Evolutionary conservation across 2,113 vertebrate species (phyloP), one percentile per base, ranked within the genome.

Genomic region (Cranoglanis bouderius): DNA sequence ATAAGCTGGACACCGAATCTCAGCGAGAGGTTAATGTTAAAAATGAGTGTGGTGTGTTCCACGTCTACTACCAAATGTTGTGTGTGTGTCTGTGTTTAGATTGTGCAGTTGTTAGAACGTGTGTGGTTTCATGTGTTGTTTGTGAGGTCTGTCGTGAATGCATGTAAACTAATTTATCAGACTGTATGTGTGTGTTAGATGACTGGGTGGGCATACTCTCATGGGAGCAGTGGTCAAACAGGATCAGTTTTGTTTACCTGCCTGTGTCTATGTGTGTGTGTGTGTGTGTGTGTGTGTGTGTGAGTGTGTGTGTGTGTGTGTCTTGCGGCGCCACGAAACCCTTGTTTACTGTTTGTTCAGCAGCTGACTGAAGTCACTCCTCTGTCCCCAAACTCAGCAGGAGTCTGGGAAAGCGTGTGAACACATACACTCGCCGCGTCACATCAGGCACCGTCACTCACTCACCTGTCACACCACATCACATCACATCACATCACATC

Each of bases 271-370:
- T 78, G 38, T 78, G 67, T 75, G 53, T 57, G 63, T 82, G 65
- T 78, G 61, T 87, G 81, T 67, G 43, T 90, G 61, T 87, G 81
- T 61, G 84, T 90, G 70, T 83, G 57, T 86, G 35, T 77, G 51
- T n/a, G n/a, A n/a, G n/a, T 43, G 46, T 88, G 65, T 84, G 89
- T 83, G 51, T 78, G 51, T 87, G 82, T 70, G 46, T 91, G 53
- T 87, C 19, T 87, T 85, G 74, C 18, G 35, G 85, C 85, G 70
- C 65, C n/a, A 82, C 82, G 82, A 86, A 88, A 84, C 85, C 57
- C 13, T 10, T 84, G 81, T 75, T 84, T 59, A n/a, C 57, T 87
- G 90, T 90, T 85, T 89, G 85, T 89, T 89, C 82, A 91, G 88
- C 59, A 84, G 88, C 59, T 86, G 88, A 72, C 10, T 8, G 78